Percentiles rank a stretch among this genome's conserved stretches.
phyloP scores from a whole-genome alignment of 2,888 invertebrate species.

The Cheilosia scutellata region DNA sequence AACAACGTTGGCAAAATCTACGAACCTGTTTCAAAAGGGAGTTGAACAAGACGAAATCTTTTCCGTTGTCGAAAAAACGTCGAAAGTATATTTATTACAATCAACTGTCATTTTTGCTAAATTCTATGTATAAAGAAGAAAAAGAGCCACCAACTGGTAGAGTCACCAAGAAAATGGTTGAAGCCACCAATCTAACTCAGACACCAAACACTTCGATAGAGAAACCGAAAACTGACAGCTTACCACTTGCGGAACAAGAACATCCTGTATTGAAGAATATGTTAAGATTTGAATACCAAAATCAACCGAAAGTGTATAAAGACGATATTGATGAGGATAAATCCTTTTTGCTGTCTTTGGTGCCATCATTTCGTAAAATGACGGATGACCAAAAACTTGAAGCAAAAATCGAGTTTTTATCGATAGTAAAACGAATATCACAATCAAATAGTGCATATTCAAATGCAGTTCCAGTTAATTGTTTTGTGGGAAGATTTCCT shows the following conservation, averaged over 20 bases:
- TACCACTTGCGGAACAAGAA: no score
- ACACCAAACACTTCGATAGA: background rate
- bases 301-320: background rate
- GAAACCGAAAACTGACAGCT: background rate
- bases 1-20: constrained; percentile 34
- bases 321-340: constrained; percentile 18
- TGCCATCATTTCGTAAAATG: constrained; percentile 18
- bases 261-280: background rate
- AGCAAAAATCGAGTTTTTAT: constrained; percentile 14
- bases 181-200: no score
- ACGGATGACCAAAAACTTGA: constrained; percentile 6
- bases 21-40: constrained; percentile 27
- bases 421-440: background rate
- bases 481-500: background rate
- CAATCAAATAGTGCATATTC: background rate
- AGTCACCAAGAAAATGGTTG: constrained; percentile 3
- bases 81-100: constrained; percentile 21
- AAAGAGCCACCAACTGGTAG: background rate
- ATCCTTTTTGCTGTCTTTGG: constrained; percentile 6
- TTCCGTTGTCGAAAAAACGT: background rate
- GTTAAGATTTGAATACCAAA: background rate
- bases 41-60: background rate
- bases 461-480: background rate
- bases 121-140: background rate
- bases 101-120: constrained; percentile 11